Evolutionary conservation across 2,113 vertebrate genomes (phyloP), one percentile per base, ranked within the genome.

Genomic region (Sitta europaea): DNA sequence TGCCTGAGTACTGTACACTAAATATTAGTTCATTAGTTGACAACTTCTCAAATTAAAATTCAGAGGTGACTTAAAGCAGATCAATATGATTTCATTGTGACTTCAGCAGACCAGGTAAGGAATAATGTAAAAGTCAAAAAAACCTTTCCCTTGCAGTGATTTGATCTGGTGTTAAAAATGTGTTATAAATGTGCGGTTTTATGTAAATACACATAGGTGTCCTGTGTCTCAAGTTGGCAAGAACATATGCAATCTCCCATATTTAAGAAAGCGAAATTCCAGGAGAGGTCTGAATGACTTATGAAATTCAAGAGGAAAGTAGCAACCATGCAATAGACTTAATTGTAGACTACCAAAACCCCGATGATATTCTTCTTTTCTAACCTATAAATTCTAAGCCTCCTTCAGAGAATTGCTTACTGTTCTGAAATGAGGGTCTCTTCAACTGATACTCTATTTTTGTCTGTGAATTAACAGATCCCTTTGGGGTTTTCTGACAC

Each of bases 401-500:
- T 67, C 9, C 16, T 66, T 93, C 35, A 77, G 31, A 70, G 68
- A 53, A 76, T 88, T 76, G 42, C 25, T 59, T 70, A 12, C 72
- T 94, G 11, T 91, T 91, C 75, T 77, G 55, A 95, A 88, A 77
- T 96, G 28, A 75, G 42, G 54, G 36, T 82, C 10, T 25, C 31
- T 86, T 92, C 68, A 83, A 58, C 29, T 73, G 55, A 50, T 81
- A 61, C 61, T 73, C 23, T 91, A 45, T 88, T 93, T 91, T 96
- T 88, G 22, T 90, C 16, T 76, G 75, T 92, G 40, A 76, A 83
- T 86, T 92, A 92, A 45, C 42, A 80, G 36, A 43, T 94, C 33
- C 43, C 43, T 73, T 55, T 91, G 45, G 93, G 80, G 96, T 67
- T 97, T 90, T 53, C 94, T 97, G 77, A 87, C 17, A 31, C 62